Base-by-base conservation (phyloP, 1,140 invertebrate species). In the Drosophila subobscura region DNA sequence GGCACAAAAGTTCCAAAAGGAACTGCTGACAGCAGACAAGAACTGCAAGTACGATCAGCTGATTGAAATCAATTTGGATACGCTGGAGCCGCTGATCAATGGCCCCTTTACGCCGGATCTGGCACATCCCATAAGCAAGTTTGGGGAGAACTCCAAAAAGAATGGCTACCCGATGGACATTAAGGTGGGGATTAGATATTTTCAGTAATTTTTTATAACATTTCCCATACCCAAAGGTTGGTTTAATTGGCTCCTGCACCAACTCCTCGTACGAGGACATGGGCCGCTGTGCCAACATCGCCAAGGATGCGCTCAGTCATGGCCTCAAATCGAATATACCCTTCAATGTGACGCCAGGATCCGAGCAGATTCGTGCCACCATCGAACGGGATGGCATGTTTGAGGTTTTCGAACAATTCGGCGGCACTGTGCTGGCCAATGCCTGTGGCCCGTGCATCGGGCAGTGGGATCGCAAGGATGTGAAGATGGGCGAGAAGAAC, bases 261-360 rank as follows among this genome's bases (percentile, higher is more conserved):
- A 99, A 99, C 93, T 99, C 98, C 55, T 99, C 97, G 5, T 99
- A 99, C 91, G 99, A 99, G 92, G 99, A 99, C 91, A 99, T 99
- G 99, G 96, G 97, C 57, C 94, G 99, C 49, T 97, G 99, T 88
- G 98, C 98, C 45, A 98, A 95, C 88, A 97, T 99, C 90, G 98
- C 97, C 16, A 97, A 96, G 81, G 94, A 95, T 93, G 99, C 98
- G 5, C 91, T 99, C 84, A 94, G 94, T 2, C 96, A 99, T 90
- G 99, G 99, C 3, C 77, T 99, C 0, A 99, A 99, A 92, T 95
- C 98, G 0, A 99, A 98, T 92, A 95, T 97, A 55, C 94, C 96
- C 1, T 99, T 99, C 93, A 99, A 99, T 90, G 98, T 99, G n/a
- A 99, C 99, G 0, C 99, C 99, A 50, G 99, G 99, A 40, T 99